A percentile compares a stretch with the other conserved stretches of the same genome.
These are phyloP conservation scores for Conger conger DNA, from an alignment of 2,113 vertebrate species.

Conservation along the genomic window DNA sequence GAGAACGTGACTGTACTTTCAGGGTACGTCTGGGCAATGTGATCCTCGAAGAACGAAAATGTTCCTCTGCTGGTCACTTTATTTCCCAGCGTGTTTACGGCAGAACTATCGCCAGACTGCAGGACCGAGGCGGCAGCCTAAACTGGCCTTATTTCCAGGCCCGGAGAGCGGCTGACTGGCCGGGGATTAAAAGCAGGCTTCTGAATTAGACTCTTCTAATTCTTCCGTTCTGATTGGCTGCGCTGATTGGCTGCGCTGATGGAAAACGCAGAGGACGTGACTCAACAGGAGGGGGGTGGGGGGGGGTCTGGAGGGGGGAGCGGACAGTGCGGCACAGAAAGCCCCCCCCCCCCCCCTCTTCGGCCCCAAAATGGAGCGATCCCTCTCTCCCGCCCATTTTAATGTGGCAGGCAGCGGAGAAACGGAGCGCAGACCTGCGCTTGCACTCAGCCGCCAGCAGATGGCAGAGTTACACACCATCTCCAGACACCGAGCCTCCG, in stretches of 20 bases:
- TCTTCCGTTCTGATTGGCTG: too few species aligned
- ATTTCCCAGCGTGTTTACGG: too few species aligned
- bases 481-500: background rate
- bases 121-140: background rate
- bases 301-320: background rate
- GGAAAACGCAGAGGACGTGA: background rate
- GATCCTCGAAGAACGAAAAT: too few species aligned
- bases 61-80: too few species aligned
- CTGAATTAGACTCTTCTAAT: too few species aligned
- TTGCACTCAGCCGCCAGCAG: conserved; percentile 11
- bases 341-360: background rate
- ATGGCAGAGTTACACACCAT: conserved; percentile 18
- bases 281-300: background rate
- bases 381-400: background rate
- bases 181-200: background rate
- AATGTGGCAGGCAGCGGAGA: background rate
- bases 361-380: background rate
- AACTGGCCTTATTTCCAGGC: background rate
- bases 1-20: too few species aligned
- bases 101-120: background rate
- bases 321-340: background rate
- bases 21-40: too few species aligned
- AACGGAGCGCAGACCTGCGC: background rate
- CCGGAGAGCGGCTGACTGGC: background rate
- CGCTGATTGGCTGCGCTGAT: background rate